Evolutionary conservation across 2,888 invertebrate species (phyloP), one percentile per base, ranked within the genome.

Genomic region (Nysson spinosus): DNA sequence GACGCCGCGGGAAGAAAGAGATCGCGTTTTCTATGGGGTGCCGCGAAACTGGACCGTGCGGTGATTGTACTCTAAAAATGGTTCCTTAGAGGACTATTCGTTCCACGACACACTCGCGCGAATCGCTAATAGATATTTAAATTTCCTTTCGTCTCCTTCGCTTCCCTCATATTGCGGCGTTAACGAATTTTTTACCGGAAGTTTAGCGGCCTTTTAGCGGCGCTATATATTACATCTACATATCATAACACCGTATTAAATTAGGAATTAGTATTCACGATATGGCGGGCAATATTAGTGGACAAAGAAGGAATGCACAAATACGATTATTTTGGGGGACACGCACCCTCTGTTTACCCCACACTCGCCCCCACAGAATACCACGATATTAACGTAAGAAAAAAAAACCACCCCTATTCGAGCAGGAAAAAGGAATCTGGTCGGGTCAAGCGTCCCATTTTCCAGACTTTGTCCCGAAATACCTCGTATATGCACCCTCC

Each of bases 401-500:
- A 46, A 49, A 56, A 49, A 37, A 19, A n/a, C 28, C 11, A 17
- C 60, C 37, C 43, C 12, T 6, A 0, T 7, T n/a, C 16, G 3
- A 2, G 14, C 17, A n/a, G n/a, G 26, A n/a, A 22, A 28, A 46
- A 35, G 30, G 6, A 28, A 50, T 51, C 28, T 24, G 20, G 14
- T 2, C 12, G 37, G 42, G 54, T 65, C 58, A 26, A 49, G 43
- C 65, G n/a, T 73, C 64, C 39, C 60, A 68, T 73, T 72, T 61
- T 47, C 47, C 54, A 69, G 61, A 69, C 50, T 67, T 60, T 40
- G 30, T 56, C 60, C 46, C 28, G 42, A 68, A 72, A 65, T 61
- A 20, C 11, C 14, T 7, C 17, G 17, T 28, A 24, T 42, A 12
- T 37, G 69, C 58, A 76, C 74, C 69, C 75, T 77, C 75, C 71